These are phyloP conservation scores for Dipodomys spectabilis DNA, from an alignment of 2,113 vertebrate species.

Conservation along the genomic window DNA sequence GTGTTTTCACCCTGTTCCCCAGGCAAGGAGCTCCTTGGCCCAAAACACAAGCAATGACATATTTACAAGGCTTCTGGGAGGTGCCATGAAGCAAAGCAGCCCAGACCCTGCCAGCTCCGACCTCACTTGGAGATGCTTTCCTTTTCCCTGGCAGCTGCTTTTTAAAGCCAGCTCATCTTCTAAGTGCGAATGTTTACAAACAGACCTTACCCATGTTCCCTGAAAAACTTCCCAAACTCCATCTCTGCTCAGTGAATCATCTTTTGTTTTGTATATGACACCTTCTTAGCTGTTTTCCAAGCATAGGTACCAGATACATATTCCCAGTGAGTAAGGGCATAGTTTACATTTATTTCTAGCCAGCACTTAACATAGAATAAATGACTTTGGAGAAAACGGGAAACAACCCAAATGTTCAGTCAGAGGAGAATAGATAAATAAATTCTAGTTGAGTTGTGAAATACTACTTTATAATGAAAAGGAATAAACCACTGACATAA, in stretches of 20 bases:
- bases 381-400: not conserved
- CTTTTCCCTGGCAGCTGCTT: not conserved
- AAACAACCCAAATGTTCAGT: slow-evolving; percentile 19
- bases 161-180: slow-evolving; percentile 15
- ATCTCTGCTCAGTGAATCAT: not conserved
- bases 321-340: not conserved
- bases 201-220: not conserved
- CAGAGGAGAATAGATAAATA: not conserved
- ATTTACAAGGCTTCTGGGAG: slow-evolving; percentile 40
- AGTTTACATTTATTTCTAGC: slow-evolving; percentile 6
- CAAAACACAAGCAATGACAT: not conserved
- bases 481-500: not conserved
- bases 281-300: slow-evolving; percentile 33
- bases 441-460: not conserved
- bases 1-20: slow-evolving; percentile 44
- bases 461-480: not conserved
- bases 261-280: slow-evolving; percentile 1
- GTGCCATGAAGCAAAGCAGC: not conserved
- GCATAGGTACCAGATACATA: not conserved
- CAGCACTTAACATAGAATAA: not conserved
- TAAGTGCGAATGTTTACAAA: slow-evolving; percentile 2
- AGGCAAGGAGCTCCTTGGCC: not conserved
- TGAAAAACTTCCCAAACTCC: not conserved
- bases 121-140: slow-evolving; percentile 5
- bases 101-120: not conserved